phyloP scores from a whole-genome alignment of 2,888 invertebrate genomes.

The Pocota personata region DNA sequence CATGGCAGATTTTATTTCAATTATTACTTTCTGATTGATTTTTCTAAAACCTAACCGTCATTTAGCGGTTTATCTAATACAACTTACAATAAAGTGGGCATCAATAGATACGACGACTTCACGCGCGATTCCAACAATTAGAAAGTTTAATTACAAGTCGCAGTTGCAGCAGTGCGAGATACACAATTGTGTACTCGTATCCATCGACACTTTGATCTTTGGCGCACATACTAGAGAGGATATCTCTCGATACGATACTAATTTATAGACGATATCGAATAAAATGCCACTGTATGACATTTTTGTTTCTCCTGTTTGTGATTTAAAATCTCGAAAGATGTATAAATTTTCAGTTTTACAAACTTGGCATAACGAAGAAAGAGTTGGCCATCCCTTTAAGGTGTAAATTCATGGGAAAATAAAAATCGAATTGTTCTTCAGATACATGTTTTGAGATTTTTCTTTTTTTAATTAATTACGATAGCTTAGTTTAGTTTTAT shows the following conservation, averaged over 20 bases:
- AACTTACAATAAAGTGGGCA: constrained; percentile 50
- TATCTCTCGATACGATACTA: constrained; percentile 31
- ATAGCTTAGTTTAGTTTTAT: constrained; percentile 33
- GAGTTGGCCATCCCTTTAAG: constrained; percentile 49
- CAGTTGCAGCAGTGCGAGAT: constrained; percentile 44
- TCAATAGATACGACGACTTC: background rate
- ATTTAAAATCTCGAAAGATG: constrained; percentile 37
- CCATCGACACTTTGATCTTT: constrained; percentile 63
- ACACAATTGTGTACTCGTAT: constrained; percentile 59
- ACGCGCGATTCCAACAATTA: constrained; percentile 56
- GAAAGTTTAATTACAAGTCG: constrained; percentile 70
- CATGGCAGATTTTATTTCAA: constrained; percentile 68
- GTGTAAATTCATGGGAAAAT: constrained; percentile 29
- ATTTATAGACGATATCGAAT: constrained; percentile 47
- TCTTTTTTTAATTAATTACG: constrained; percentile 27
- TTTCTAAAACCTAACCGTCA: constrained; percentile 35
- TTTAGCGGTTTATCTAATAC: constrained; percentile 49
- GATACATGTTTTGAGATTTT: constrained; percentile 19
- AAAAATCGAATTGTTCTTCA: constrained; percentile 17
- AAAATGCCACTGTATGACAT: constrained; percentile 42
- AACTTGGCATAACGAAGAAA: constrained; percentile 49
- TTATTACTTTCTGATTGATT: constrained; percentile 69
- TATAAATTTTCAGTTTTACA: constrained; percentile 19
- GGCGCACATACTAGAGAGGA: background rate
- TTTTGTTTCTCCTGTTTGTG: constrained; percentile 27